Evolutionary conservation across 2,113 vertebrate species (phyloP).

Genomic region (Anguilla rostrata): DNA sequence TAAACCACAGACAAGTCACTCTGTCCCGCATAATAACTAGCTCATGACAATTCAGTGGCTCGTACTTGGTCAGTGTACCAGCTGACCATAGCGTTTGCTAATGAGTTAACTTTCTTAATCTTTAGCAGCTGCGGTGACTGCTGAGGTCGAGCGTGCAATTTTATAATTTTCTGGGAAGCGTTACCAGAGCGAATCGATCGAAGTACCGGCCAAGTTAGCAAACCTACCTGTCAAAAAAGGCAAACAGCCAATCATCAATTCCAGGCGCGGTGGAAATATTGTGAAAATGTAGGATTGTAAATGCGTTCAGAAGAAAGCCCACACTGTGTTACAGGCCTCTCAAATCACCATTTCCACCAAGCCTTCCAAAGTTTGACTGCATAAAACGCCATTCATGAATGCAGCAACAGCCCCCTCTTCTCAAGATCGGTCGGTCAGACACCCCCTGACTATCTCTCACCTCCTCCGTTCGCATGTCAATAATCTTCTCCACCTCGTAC

Average conservation of each 20-base stretch:
- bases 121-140: neutral
- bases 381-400: slow-evolving; percentile 11
- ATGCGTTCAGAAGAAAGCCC: neutral
- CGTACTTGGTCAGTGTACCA: neutral
- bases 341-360: neutral
- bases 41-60: neutral
- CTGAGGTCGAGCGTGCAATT: neutral
- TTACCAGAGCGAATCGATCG: neutral
- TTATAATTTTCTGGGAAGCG: neutral
- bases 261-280: too few relatives aligned
- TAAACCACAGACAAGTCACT: neutral
- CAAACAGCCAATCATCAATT: neutral
- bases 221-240: neutral
- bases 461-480: slow-evolving; percentile 86
- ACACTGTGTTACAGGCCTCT: neutral
- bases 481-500: slow-evolving; percentile 93
- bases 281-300: neutral
- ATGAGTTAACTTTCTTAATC: neutral
- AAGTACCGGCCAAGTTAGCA: neutral
- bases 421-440: neutral
- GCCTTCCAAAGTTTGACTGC: slow-evolving; percentile 1
- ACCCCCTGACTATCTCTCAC: slow-evolving; percentile 61
- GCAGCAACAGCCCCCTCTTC: neutral
- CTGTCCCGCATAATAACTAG: neutral
- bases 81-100: neutral